Evolutionary conservation across 2,797 vertebrate genomes (phyloP), one percentile per base, ranked within the genome.

Genomic region (Falco columbarius): DNA sequence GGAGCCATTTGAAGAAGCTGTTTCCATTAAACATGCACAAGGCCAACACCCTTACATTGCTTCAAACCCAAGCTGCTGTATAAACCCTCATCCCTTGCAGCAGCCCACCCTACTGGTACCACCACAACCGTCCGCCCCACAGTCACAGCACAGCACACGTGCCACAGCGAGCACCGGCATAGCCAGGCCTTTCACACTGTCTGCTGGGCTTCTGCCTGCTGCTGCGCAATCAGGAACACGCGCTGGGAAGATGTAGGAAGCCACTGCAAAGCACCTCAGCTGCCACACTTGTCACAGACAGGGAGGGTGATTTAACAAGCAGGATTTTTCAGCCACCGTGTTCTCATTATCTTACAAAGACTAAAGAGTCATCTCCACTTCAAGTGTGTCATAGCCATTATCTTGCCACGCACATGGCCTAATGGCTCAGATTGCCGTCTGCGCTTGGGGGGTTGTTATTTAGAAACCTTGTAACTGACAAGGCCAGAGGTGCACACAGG

Each of bases 341-440:
- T 67, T 89, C 40, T 66, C 47, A 10, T 14, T 26, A 20, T 27
- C 30, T 26, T 63, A 62, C 24, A 30, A 44, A 83, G 21, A 52
- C 19, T 18, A 9, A 1, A 47, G 29, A 56, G 58, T 24, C 76
- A 65, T 21, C 34, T 54, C 51, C 65, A 10, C 26, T 51, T 56
- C 49, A 61, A 23, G 34, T 5, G 30, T 7, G 1, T 34, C 13
- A 3, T 1, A 42, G 54, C 20, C 56, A 18, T 34, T 34, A 38
- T 5, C 44, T 7, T 12, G 32, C n/a, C 26, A 67, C 0, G 0
- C 18, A n/a, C 4, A 5, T 2, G 29, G 14, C 68, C 52, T 46
- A 54, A 42, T 3, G 38, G 49, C 29, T 58, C 61, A 38, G 68
- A 30, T 0, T 14, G 12, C 65, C 68, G 32, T 9, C 47, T 70